These are phyloP conservation scores for Notodonta dromedarius DNA, from an alignment of 2,888 invertebrate genomes.

Conservation along the genomic window DNA sequence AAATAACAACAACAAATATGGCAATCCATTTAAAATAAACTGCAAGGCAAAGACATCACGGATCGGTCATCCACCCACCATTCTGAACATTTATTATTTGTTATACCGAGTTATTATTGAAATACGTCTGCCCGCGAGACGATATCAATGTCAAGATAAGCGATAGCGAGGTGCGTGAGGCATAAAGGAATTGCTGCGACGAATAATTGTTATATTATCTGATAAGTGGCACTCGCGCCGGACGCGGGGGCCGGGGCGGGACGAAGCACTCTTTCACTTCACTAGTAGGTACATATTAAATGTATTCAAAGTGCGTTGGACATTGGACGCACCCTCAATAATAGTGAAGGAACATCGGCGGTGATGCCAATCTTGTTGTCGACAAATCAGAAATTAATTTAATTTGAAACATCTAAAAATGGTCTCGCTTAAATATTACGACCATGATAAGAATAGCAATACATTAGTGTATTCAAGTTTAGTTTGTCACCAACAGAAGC, in stretches of 20 bases:
- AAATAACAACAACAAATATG: not conserved
- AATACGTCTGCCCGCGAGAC: not conserved
- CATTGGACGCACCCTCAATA: too few species aligned
- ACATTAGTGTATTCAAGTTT: too few species aligned
- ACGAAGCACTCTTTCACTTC: not conserved
- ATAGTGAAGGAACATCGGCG: too few species aligned
- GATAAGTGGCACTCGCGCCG: conserved; percentile 25
- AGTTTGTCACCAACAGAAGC: too few species aligned
- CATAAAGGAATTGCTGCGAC: conserved; percentile 19
- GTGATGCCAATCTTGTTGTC: too few species aligned
- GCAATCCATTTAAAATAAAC: not conserved
- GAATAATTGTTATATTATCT: conserved; percentile 30
- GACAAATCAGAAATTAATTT: too few species aligned
- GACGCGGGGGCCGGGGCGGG: not conserved
- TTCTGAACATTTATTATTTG: not conserved
- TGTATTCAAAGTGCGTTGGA: too few species aligned
- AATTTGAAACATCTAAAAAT: too few species aligned
- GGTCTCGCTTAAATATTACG: too few species aligned
- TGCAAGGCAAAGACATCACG: not conserved
- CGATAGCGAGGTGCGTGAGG: conserved; percentile 5
- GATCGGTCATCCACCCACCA: not conserved
- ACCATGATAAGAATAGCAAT: too few species aligned
- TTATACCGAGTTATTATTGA: not conserved
- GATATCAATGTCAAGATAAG: not conserved
- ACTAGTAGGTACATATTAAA: too few species aligned